Evolutionary conservation across 2,113 vertebrate species (phyloP), one percentile per base, ranked within the genome.

Genomic region (Sorex fumeus): DNA sequence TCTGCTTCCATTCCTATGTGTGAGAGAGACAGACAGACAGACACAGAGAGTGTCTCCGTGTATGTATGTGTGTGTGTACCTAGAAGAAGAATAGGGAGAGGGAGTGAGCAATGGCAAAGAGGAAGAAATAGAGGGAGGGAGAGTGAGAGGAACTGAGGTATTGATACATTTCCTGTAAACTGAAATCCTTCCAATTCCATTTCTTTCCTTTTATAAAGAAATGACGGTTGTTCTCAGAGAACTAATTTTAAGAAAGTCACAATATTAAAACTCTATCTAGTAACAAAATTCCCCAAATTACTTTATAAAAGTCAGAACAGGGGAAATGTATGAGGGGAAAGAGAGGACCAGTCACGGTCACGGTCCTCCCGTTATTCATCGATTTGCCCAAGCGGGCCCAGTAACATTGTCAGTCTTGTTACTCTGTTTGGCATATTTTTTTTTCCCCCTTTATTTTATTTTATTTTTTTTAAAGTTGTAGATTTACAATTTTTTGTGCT

Each of bases 211-310:
- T 53, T 13, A 40, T 40, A 40, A 40, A 40, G 40, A 40, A 40
- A 89, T 76, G 21, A 83, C 53, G 83, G 32, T 36, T 93, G 70
- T 36, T 75, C 36, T 32, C 30, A 40, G 40, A 43, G 62, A 80
- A 10, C 2, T 74, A 93, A 50, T 66, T 87, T 93, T 85, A 57
- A 91, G 47, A 92, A 76, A 36, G 60, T 72, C 18, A 66, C 16
- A 76, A 86, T 76, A n/a, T 67, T 91, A 92, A 90, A 76, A 79
- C 81, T 84, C 45, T 66, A 74, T 57, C 81, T 70, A 5, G 30
- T 84, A 40, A 89, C 5, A 80, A 91, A 93, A 87, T 87, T 82
- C 36, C 64, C 93, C 60, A 87, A 92, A 91, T 27, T 87, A 28
- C 80, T 57, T 86, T 88, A 80, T 19, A 90, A 53, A 2, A 82